Evolutionary conservation across 2,797 vertebrate genomes (phyloP).

Genomic region (Euthynnus affinis): DNA sequence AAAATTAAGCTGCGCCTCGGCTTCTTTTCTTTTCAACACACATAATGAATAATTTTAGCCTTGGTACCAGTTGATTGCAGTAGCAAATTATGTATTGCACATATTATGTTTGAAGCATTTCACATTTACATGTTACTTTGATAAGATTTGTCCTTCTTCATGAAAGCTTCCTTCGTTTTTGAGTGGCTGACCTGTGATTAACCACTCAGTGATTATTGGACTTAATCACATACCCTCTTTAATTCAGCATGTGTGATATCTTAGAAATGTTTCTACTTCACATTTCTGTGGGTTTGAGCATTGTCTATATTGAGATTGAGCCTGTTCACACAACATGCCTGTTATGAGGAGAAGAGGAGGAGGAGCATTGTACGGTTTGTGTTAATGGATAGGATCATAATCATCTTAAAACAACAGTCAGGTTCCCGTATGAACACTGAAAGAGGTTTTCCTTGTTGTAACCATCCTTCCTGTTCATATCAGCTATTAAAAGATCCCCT

Average conservation of each 20-base stretch:
- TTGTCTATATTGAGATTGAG: not conserved
- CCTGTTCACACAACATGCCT: not conserved
- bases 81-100: slow-evolving; percentile 22
- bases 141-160: too few relatives aligned
- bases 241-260: slow-evolving; percentile 7
- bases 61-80: slow-evolving; percentile 37
- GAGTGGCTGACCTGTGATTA: slow-evolving; percentile 25
- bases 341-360: not conserved
- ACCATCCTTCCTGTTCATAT: too few relatives aligned
- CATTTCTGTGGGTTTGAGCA: not conserved
- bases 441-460: too few relatives aligned
- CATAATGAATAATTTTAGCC: slow-evolving; percentile 30
- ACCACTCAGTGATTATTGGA: slow-evolving; percentile 15
- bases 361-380: not conserved
- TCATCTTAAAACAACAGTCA: too few relatives aligned
- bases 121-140: not conserved
- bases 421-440: too few relatives aligned
- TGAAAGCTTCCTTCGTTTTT: not conserved
- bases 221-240: slow-evolving; percentile 5
- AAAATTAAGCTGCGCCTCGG: not conserved
- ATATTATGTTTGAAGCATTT: not conserved
- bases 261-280: slow-evolving; percentile 3
- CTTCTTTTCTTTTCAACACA: slow-evolving; percentile 6
- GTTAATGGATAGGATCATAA: not conserved
- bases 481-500: too few relatives aligned